A percentile compares a stretch with the other conserved stretches of the same genome.
Conservation (phyloP, 2,113 vertebrate genomes). For the Pterophyllum scalare region DNA sequence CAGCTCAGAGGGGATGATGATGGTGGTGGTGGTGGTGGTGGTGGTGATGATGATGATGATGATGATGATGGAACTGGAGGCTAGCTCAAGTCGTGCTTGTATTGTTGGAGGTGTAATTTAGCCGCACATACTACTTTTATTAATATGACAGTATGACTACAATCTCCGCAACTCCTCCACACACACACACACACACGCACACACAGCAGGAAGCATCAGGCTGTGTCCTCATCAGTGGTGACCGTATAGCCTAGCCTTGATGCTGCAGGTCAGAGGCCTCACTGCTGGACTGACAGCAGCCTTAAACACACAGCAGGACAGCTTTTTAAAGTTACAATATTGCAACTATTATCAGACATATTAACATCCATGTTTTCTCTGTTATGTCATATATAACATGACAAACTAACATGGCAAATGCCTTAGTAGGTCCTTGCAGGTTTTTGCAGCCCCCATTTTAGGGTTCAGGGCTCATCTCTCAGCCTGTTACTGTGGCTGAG, state of each 20-base stretch:
- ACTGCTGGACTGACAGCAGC: slow-evolving; percentile 27
- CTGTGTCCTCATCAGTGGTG: slow-evolving; percentile 17
- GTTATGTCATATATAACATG: background rate
- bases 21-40: background rate
- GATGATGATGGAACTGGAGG: slow-evolving; percentile 31
- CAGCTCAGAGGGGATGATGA: background rate
- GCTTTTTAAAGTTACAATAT: background rate
- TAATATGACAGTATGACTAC: slow-evolving; percentile 2
- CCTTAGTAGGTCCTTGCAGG: background rate
- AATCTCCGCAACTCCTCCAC: background rate
- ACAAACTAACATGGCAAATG: background rate
- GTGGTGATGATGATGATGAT: slow-evolving; percentile 3
- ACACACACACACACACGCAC: slow-evolving; percentile 1
- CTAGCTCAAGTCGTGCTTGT: slow-evolving; percentile 53
- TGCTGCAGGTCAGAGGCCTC: slow-evolving; percentile 56
- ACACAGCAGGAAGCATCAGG: background rate
- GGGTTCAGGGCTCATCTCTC: background rate
- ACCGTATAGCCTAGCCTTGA: slow-evolving; percentile 12
- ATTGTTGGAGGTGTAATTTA: slow-evolving; percentile 3
- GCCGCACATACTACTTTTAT: slow-evolving; percentile 26
- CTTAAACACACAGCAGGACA: background rate
- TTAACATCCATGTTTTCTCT: background rate
- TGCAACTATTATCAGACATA: background rate
- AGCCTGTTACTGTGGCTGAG: background rate
- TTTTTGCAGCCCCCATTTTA: background rate